Evolutionary conservation across 1,140 invertebrate genomes (phyloP).

Genomic region (Drosophila sulfurigaster): DNA sequence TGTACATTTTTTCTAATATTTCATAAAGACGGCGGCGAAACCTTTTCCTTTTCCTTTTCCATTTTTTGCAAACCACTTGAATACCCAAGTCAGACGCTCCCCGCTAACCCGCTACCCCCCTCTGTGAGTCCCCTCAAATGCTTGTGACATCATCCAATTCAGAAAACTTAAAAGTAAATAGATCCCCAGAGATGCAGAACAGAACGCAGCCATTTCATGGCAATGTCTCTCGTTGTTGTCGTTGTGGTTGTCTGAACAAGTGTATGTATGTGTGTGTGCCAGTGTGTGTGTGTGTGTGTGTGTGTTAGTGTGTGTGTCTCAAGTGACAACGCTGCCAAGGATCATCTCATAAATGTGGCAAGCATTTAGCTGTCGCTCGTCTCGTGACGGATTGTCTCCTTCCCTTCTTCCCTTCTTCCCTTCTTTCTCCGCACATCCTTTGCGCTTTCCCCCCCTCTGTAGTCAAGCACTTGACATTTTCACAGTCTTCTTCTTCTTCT

Average conservation of each 20-base stretch:
- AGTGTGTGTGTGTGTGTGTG: constrained; percentile 1
- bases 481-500: constrained; percentile 51
- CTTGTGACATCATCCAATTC: constrained; percentile 80
- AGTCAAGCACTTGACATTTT: constrained; percentile 75
- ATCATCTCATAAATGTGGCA: constrained; percentile 79
- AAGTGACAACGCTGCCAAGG: constrained; percentile 80
- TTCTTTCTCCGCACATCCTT: background rate
- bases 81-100: constrained; percentile 59
- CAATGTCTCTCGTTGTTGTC: constrained; percentile 45
- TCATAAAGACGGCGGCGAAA: constrained; percentile 59
- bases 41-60: constrained; percentile 44
- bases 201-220: constrained; percentile 46
- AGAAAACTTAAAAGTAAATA: constrained; percentile 82
- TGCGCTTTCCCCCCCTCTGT: background rate
- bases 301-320: constrained; percentile 61
- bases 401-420: background rate
- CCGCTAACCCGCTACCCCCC: constrained; percentile 34
- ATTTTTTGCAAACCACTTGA: constrained; percentile 32
- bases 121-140: background rate
- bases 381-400: constrained; percentile 59
- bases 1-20: constrained; percentile 76
- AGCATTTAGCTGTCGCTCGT: constrained; percentile 66
- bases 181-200: constrained; percentile 69
- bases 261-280: background rate
- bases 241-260: constrained; percentile 26